A percentile compares a stretch with the other conserved stretches of the same genome.
phyloP scores from a whole-genome alignment of 2,797 vertebrate genomes.

The Semotilus atromaculatus region DNA sequence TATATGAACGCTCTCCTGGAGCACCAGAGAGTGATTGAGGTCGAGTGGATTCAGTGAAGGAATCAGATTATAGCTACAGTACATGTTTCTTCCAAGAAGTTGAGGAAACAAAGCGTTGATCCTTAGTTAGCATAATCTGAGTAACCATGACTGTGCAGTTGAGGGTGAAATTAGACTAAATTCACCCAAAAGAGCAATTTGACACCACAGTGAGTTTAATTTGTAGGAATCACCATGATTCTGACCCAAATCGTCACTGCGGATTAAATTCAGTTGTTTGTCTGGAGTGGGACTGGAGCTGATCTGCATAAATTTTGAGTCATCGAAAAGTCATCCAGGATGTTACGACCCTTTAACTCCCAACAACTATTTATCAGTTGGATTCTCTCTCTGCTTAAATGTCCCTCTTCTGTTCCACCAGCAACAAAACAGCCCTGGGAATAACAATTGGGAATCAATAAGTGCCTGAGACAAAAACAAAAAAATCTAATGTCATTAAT shows the following conservation, averaged over 20 bases:
- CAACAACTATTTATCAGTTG: background rate
- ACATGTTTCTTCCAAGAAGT: background rate
- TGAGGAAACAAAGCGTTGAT: background rate
- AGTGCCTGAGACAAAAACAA: conserved; percentile 30
- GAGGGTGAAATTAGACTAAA: conserved; percentile 45
- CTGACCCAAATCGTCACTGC: conserved; percentile 42
- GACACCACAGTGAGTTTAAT: conserved; percentile 54
- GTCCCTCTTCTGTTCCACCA: background rate
- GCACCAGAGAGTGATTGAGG: background rate
- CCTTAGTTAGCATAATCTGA: conserved; percentile 36
- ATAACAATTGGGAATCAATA: conserved; percentile 50
- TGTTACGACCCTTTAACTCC: no score
- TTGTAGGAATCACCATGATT: conserved; percentile 53
- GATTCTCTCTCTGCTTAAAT: background rate
- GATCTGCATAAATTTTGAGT: no score
- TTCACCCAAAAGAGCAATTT: conserved; percentile 41
- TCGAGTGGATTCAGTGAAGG: conserved; percentile 21
- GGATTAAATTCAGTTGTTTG: conserved; percentile 51
- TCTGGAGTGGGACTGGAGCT: conserved; percentile 18
- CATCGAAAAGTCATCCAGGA: no score
- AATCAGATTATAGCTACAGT: background rate
- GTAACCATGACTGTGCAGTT: conserved; percentile 19
- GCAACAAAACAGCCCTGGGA: background rate
- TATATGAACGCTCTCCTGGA: background rate
- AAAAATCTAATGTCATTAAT: conserved; percentile 27